phyloP scores from a whole-genome alignment of 2,888 invertebrate genomes.

The Onthophagus sagittarius region DNA sequence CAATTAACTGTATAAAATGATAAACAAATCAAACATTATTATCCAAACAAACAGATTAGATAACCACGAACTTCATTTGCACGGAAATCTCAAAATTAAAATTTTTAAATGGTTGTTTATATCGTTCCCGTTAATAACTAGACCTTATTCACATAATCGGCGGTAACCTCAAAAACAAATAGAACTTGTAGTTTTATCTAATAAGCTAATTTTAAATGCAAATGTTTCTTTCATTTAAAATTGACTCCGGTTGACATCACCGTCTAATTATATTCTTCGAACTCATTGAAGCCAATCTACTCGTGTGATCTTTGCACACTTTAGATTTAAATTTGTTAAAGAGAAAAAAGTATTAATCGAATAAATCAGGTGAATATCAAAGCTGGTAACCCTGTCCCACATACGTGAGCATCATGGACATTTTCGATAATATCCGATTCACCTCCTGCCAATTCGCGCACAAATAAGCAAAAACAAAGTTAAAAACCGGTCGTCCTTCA shows the following conservation, averaged over 20 bases:
- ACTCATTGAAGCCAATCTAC: not conserved
- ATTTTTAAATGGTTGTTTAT: too few relatives aligned
- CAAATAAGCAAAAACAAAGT: not conserved
- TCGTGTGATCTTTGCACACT: not conserved
- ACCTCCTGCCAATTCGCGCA: not conserved
- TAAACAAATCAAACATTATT: too few relatives aligned
- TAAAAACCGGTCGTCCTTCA: not conserved
- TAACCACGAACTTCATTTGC: too few relatives aligned
- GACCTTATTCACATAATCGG: not conserved
- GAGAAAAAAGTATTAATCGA: not conserved
- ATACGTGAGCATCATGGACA: not conserved
- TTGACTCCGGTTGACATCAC: not conserved
- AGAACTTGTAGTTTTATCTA: not conserved
- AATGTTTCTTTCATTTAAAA: not conserved
- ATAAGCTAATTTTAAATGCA: not conserved
- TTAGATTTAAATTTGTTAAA: too few relatives aligned
- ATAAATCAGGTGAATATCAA: not conserved
- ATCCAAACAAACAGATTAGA: too few relatives aligned
- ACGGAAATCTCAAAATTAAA: too few relatives aligned
- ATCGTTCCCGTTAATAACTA: not conserved
- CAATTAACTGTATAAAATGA: too few relatives aligned
- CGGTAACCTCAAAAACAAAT: not conserved
- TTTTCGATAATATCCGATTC: slow-evolving; percentile 10
- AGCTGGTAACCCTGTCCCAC: slow-evolving; percentile 15
- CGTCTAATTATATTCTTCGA: not conserved